Percentiles rank a stretch among this genome's conserved stretches.
phyloP scores from a whole-genome alignment of 2,113 vertebrate genomes.

The Entelurus aequoreus region DNA sequence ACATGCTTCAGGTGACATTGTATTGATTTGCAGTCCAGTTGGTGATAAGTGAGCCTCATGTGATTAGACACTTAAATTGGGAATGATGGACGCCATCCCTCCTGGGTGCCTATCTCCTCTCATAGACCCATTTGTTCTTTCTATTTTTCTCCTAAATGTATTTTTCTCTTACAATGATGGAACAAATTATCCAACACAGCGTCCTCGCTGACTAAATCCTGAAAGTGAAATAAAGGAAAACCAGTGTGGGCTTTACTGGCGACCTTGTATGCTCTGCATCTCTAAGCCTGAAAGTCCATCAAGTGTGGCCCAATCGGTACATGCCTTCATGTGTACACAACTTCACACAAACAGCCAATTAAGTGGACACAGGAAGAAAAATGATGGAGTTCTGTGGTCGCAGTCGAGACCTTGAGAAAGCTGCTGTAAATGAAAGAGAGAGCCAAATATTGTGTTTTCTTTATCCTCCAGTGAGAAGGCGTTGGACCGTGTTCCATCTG shows the following conservation, averaged over 20 bases:
- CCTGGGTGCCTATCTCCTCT: neutral
- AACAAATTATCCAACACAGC: conserved; percentile 2
- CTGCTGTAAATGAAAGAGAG: conserved; percentile 56
- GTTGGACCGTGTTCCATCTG: conserved; percentile 49
- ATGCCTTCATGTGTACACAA: neutral
- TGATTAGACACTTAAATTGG: conserved; percentile 34
- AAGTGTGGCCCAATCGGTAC: conserved; percentile 26
- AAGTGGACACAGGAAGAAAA: conserved; percentile 8
- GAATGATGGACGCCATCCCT: conserved; percentile 10
- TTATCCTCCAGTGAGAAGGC: conserved; percentile 54
- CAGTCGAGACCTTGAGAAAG: conserved; percentile 59
- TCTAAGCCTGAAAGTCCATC: conserved; percentile 8
- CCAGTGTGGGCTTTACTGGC: conserved; percentile 5
- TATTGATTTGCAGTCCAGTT: conserved; percentile 45
- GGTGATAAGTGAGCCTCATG: conserved; percentile 22
- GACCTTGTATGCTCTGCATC: conserved; percentile 17
- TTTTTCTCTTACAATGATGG: neutral
- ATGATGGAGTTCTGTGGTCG: conserved; percentile 26
- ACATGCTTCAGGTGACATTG: conserved; percentile 40
- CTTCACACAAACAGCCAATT: conserved; percentile 11
- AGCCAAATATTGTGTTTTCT: conserved; percentile 51
- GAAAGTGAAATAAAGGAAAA: neutral
- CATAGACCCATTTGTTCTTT: neutral
- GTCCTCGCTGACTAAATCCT: neutral
- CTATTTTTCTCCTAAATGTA: neutral